These are phyloP conservation scores for Chrysolina americana DNA, from an alignment of 2,888 invertebrate species.

Conservation along the genomic window DNA sequence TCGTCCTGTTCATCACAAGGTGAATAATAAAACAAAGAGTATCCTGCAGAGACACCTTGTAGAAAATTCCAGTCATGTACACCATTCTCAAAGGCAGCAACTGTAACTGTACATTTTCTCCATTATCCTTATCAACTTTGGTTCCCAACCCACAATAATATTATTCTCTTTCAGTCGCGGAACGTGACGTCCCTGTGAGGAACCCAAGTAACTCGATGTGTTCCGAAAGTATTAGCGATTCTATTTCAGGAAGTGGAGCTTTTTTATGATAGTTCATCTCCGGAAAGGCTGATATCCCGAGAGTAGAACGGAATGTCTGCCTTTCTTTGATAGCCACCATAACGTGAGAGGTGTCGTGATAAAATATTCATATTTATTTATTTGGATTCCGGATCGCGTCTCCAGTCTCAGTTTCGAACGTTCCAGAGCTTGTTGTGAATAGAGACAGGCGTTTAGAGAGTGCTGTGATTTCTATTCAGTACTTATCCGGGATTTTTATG, in stretches of 20 bases:
- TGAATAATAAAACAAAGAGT: no score
- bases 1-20: no score
- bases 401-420: slow-evolving; percentile 9
- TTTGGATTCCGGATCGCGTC: slow-evolving; percentile 9
- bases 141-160: no score
- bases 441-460: neutral
- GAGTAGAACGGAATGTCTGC: slow-evolving; percentile 10
- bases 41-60: no score
- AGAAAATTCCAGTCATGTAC: no score
- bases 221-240: slow-evolving; percentile 6
- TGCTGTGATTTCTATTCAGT: neutral
- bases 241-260: slow-evolving; percentile 9
- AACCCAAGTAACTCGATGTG: neutral
- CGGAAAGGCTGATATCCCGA: slow-evolving; percentile 2
- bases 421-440: slow-evolving; percentile 5
- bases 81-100: no score
- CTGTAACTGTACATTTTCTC: no score
- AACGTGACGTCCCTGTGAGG: neutral
- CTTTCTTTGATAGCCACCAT: slow-evolving; percentile 12
- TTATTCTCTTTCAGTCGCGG: neutral
- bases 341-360: slow-evolving; percentile 20
- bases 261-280: slow-evolving; percentile 17
- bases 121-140: no score
- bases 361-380: slow-evolving; percentile 20
- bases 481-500: neutral